Percentiles rank a stretch among this genome's conserved stretches.
Evolutionary conservation across 37 sponge, comb jelly and placozoan genomes (phyloP).

Genomic region (Axinella damicornis): DNA sequence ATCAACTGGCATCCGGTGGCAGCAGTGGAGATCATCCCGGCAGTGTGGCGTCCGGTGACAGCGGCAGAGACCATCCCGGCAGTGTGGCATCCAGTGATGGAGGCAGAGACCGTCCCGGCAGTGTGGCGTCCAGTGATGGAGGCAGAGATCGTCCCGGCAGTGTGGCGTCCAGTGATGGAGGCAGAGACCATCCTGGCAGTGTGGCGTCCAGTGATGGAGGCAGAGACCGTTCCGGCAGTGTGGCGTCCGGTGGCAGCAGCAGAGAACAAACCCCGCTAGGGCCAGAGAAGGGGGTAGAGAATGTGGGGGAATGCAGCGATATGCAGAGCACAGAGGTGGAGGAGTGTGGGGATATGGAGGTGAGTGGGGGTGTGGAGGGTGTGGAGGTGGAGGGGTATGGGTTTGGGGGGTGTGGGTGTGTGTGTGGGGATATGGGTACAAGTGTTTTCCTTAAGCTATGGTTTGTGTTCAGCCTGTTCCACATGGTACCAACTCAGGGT

Average conservation of each 20-base stretch:
- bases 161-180: not conserved
- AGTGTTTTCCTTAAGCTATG: no score
- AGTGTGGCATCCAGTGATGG: not conserved
- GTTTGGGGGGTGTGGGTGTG: no score
- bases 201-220: not conserved
- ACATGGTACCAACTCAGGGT: no score
- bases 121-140: not conserved
- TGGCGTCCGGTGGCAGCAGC: not conserved
- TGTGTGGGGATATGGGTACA: no score
- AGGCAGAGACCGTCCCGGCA: not conserved
- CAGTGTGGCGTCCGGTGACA: not conserved
- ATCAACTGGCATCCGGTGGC: no score
- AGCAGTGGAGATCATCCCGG: not conserved
- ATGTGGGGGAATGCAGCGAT: not conserved
- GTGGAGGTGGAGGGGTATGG: not conserved
- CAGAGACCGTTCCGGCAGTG: not conserved
- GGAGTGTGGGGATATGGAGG: not conserved
- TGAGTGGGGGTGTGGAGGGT: not conserved
- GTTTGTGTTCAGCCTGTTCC: no score
- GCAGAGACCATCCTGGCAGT: no score
- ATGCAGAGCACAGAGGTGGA: not conserved
- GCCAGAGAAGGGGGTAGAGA: not conserved
- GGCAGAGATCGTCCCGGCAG: not conserved
- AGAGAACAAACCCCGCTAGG: not conserved
- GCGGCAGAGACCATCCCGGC: not conserved